Evolutionary conservation across 2,888 invertebrate genomes (phyloP).

Genomic region (Spilarctia lutea): DNA sequence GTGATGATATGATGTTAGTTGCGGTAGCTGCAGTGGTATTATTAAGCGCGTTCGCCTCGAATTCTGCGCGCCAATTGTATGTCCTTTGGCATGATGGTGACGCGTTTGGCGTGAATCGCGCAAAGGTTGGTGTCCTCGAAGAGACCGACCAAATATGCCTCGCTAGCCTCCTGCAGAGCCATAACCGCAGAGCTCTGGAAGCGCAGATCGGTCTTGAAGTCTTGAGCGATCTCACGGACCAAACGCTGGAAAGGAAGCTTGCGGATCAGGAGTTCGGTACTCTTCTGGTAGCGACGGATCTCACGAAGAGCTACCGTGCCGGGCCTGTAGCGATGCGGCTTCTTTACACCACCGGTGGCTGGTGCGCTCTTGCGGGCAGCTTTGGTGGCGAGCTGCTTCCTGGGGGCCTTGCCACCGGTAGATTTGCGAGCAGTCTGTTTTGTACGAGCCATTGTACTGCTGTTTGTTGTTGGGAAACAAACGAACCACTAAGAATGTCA

Average conservation of each 20-base stretch:
- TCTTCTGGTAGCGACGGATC: constrained; percentile 98
- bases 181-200: constrained; percentile 99
- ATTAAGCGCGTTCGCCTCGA: constrained; percentile 94
- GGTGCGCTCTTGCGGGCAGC: constrained; percentile 98
- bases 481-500: background rate
- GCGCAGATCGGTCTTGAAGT: constrained; percentile 91
- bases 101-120: too few relatives aligned
- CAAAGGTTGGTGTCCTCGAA: too few relatives aligned
- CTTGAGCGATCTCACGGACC: background rate
- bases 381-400: constrained; percentile 97
- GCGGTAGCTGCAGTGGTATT: too few relatives aligned
- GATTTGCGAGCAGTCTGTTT: constrained; percentile 99
- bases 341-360: constrained; percentile 98
- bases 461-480: constrained; percentile 50
- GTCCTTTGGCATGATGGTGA: too few relatives aligned
- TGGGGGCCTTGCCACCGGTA: constrained; percentile 98
- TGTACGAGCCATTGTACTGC: constrained; percentile 94
- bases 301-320: constrained; percentile 97
- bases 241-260: constrained; percentile 97
- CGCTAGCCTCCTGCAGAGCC: too few relatives aligned
- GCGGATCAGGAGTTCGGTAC: constrained; percentile 97
- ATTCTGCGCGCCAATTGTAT: constrained; percentile 97
- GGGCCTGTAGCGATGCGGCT: constrained; percentile 98
- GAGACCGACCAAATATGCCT: constrained; percentile 96
- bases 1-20: too few relatives aligned